Conservation (phyloP, 2,113 vertebrate species). For the Prunella himalayana region DNA sequence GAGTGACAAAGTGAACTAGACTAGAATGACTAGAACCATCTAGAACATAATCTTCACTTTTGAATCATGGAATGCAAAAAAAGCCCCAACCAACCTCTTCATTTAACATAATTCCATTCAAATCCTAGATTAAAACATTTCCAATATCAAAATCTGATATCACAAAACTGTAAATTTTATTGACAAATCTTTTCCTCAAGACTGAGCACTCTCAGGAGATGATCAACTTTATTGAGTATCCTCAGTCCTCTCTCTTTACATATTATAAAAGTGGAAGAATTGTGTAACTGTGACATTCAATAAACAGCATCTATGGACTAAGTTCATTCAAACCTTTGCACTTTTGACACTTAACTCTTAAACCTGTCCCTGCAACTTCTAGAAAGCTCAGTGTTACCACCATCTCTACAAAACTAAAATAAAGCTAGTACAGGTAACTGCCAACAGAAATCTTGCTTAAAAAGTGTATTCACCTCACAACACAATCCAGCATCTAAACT, state of each 20-base stretch:
- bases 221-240: not conserved
- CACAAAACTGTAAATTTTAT: not conserved
- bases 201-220: not conserved
- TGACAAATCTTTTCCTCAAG: not conserved
- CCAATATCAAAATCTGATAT: not conserved
- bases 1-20: not conserved
- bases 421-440: not conserved
- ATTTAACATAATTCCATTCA: not conserved
- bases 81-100: not conserved
- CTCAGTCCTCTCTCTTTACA: not conserved
- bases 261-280: not conserved
- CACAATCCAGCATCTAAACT: not conserved
- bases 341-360: not conserved
- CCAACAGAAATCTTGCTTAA: not conserved
- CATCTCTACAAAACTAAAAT: not conserved
- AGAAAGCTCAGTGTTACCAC: not conserved
- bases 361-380: not conserved
- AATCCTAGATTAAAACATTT: not conserved
- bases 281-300: not conserved
- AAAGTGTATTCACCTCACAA: not conserved
- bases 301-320: not conserved
- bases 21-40: not conserved
- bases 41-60: not conserved
- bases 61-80: not conserved
- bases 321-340: not conserved